These are phyloP conservation scores for Sclerodermus sp. DNA, from an alignment of 2,888 invertebrate genomes.

Conservation along the genomic window DNA sequence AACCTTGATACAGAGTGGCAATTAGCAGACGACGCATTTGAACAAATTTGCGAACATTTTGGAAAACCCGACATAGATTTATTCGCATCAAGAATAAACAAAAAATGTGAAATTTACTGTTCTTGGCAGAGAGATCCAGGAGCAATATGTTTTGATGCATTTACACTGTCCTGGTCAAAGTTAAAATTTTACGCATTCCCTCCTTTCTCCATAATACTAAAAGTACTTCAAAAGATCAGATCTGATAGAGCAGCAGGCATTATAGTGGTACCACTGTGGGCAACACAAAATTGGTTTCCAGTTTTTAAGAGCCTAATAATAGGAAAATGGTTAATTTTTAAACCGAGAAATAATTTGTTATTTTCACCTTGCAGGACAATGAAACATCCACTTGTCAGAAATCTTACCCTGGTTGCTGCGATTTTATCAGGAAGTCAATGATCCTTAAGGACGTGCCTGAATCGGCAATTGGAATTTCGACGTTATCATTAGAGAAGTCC, in stretches of 20 bases:
- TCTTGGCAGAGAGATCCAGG: slow-evolving; percentile 21
- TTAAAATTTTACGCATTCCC: slow-evolving; percentile 13
- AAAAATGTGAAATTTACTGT: slow-evolving; percentile 20
- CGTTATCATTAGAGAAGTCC: slow-evolving; percentile 5
- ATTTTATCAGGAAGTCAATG: slow-evolving; percentile 10
- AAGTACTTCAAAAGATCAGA: slow-evolving; percentile 5
- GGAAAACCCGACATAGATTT: slow-evolving; percentile 19
- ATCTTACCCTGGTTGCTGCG: slow-evolving; percentile 10
- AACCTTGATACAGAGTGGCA: slow-evolving; percentile 23
- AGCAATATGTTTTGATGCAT: slow-evolving; percentile 16
- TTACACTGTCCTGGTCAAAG: slow-evolving; percentile 17
- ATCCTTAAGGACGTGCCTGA: slow-evolving; percentile 3
- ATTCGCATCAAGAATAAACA: slow-evolving; percentile 20
- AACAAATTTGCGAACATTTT: slow-evolving; percentile 7
- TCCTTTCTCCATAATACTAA: slow-evolving; percentile 9
- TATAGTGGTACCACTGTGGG: slow-evolving; percentile 9
- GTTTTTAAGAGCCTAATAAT: neutral
- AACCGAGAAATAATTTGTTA: slow-evolving; percentile 5
- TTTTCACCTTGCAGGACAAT: slow-evolving; percentile 9
- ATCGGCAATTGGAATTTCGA: slow-evolving; percentile 3
- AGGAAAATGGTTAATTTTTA: neutral
- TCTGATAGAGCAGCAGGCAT: slow-evolving; percentile 4
- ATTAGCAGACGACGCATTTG: slow-evolving; percentile 11
- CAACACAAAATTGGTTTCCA: slow-evolving; percentile 12
- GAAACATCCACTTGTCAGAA: slow-evolving; percentile 6